Conservation (phyloP, 64 coral and sea anemone species). For the Orbicella faveolata region DNA sequence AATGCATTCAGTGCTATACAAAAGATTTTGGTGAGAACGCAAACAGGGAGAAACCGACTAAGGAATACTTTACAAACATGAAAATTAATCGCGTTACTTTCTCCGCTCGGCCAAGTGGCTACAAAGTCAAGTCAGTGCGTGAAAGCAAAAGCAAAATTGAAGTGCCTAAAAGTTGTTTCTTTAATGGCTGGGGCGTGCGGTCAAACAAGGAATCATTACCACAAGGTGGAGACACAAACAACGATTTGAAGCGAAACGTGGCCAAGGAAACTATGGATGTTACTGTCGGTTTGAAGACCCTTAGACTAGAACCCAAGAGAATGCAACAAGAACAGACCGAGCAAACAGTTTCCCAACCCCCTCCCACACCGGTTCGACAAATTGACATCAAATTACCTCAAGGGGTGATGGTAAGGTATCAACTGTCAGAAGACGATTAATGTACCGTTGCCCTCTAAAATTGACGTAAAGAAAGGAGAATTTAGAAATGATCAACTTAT, state of each 20-base stretch:
- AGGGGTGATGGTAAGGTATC: slow-evolving; percentile 31
- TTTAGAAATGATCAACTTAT: too few relatives aligned
- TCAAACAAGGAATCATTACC: not conserved
- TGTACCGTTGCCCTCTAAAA: too few relatives aligned
- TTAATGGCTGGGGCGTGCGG: slow-evolving; percentile 53
- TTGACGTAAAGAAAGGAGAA: too few relatives aligned
- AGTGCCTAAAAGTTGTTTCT: slow-evolving; percentile 19
- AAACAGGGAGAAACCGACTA: not conserved
- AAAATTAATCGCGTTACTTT: slow-evolving; percentile 56
- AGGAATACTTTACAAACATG: slow-evolving; percentile 36
- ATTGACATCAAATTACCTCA: slow-evolving; percentile 59
- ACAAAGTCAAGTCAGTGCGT: not conserved
- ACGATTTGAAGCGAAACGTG: not conserved
- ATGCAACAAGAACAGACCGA: not conserved
- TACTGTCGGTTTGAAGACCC: slow-evolving; percentile 33
- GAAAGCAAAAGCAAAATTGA: slow-evolving; percentile 33
- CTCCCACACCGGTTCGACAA: slow-evolving; percentile 56
- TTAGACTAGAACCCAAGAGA: slow-evolving; percentile 11
- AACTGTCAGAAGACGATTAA: slow-evolving; percentile 32
- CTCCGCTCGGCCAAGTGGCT: slow-evolving; percentile 36
- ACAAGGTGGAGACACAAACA: not conserved
- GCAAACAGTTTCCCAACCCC: slow-evolving; percentile 18
- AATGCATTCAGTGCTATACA: slow-evolving; percentile 8
- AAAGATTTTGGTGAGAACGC: slow-evolving; percentile 9
- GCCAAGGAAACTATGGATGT: not conserved